Base-by-base conservation (phyloP, 2,113 vertebrate genomes). In the Psettodes erumei region DNA sequence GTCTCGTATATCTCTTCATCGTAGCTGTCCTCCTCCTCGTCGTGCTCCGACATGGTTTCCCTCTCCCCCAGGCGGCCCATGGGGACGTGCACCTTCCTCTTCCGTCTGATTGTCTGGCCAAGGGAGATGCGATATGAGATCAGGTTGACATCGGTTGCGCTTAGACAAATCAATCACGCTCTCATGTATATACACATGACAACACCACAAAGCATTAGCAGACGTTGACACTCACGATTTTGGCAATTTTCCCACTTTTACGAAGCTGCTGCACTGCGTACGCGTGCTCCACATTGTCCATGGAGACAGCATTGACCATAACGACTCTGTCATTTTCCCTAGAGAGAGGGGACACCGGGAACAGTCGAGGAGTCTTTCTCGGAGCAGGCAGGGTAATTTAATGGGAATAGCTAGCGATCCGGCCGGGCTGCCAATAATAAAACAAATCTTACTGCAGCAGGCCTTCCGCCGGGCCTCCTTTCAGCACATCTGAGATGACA, bases 241-340 rank as follows among this genome's bases (percentile, higher is more conserved):
- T 98, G 92, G 98, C 98, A 89, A 97, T 98, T 94, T 99, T 99
- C 67, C 98, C 98, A 86, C 98, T 99, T 92, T 99, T 99, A 75
- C 98, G 96, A 81, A 99, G 94, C 86, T 99, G 98, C 88, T 99
- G 98, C 77, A 99, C 98, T 71, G 98, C 98, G 81, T 99, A 99
- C 0, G 97, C 98, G 30, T 99, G 98, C 78, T 99, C 98, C 48
- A 99, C 98, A 21, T 99, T 99, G 92, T 99, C 98, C 98, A 99
- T 98, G 32, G 98, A 99, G 89, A 99, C 98, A 5, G 97, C 96
- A 77, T 99, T 99, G 92, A 99, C 98, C 98, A 98, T 99, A 38
- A 97, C 96, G 50, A 99, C 98, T 79, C 98, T 95, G 92, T 99
- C 98, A 95, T 99, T 99, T 92, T 99, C 97, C 90, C 98, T 99